These are phyloP conservation scores for Hemichromis elongatus DNA, from an alignment of 2,113 vertebrate species.

Conservation along the genomic window DNA sequence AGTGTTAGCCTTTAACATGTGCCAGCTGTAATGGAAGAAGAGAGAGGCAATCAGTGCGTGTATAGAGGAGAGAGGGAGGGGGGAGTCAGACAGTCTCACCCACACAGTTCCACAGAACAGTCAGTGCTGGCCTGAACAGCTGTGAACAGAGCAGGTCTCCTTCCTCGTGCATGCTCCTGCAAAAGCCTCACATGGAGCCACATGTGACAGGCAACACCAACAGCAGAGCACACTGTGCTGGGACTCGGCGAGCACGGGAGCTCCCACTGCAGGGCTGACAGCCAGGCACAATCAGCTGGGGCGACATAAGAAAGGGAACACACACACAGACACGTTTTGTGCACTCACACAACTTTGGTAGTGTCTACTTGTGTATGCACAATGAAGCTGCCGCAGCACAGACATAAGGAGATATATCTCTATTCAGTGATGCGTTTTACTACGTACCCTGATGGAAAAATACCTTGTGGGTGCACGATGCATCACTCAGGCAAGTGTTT, in stretches of 20 bases:
- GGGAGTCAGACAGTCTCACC: slow-evolving; percentile 28
- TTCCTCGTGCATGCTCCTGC: slow-evolving; percentile 42
- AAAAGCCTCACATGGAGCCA: slow-evolving; percentile 63
- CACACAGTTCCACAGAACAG: slow-evolving; percentile 46
- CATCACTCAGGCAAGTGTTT: slow-evolving; percentile 16
- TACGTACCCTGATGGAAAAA: background rate
- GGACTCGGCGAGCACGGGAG: slow-evolving; percentile 11
- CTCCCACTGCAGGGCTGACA: slow-evolving; percentile 27
- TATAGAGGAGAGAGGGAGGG: background rate
- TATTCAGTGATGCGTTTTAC: background rate
- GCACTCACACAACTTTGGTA: background rate
- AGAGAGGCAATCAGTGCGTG: background rate
- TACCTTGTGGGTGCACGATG: background rate
- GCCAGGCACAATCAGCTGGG: background rate
- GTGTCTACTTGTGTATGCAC: background rate
- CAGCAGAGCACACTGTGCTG: slow-evolving; percentile 33
- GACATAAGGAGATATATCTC: background rate
- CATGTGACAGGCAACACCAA: slow-evolving; percentile 59
- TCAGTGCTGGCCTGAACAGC: slow-evolving; percentile 53
- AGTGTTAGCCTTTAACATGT: background rate
- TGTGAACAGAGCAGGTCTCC: slow-evolving; percentile 58
- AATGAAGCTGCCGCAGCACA: background rate
- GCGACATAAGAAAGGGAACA: background rate
- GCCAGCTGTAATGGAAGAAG: slow-evolving; percentile 38
- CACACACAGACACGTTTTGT: background rate